Conservation (phyloP, 2,797 vertebrate genomes). For the Eleutherodactylus coqui region DNA sequence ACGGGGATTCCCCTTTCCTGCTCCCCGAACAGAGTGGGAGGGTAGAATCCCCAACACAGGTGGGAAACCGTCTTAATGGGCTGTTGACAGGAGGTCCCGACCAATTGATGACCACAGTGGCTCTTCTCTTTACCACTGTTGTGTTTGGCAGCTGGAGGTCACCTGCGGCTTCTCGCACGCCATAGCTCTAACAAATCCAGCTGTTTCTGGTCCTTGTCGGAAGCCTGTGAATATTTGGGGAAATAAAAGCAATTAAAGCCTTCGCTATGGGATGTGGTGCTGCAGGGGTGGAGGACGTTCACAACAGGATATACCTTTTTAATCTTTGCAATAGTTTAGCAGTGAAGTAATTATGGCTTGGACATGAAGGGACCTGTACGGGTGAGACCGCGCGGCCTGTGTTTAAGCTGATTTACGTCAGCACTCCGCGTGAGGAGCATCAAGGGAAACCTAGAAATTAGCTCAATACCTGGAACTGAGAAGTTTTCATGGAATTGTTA, state of each 20-base stretch:
- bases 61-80: too few species aligned
- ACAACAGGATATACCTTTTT: slow-evolving; percentile 33
- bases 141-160: not conserved
- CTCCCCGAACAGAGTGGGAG: too few species aligned
- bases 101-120: too few species aligned
- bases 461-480: slow-evolving; percentile 20
- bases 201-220: not conserved
- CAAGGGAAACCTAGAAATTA: slow-evolving; percentile 8
- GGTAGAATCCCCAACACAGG: too few species aligned
- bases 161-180: too few species aligned
- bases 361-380: slow-evolving; percentile 43
- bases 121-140: too few species aligned
- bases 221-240: slow-evolving; percentile 25
- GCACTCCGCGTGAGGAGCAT: not conserved
- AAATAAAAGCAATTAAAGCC: slow-evolving; percentile 4
- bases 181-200: not conserved
- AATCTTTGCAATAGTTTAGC: slow-evolving; percentile 6
- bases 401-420: slow-evolving; percentile 31
- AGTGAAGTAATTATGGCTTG: slow-evolving; percentile 35
- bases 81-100: too few species aligned
- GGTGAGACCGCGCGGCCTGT: not conserved
- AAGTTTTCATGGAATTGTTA: not conserved
- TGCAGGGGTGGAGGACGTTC: slow-evolving; percentile 30
- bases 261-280: not conserved
- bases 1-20: too few species aligned